Conservation (phyloP, 2,888 invertebrate genomes). For the Holacanthella duospinosa region DNA sequence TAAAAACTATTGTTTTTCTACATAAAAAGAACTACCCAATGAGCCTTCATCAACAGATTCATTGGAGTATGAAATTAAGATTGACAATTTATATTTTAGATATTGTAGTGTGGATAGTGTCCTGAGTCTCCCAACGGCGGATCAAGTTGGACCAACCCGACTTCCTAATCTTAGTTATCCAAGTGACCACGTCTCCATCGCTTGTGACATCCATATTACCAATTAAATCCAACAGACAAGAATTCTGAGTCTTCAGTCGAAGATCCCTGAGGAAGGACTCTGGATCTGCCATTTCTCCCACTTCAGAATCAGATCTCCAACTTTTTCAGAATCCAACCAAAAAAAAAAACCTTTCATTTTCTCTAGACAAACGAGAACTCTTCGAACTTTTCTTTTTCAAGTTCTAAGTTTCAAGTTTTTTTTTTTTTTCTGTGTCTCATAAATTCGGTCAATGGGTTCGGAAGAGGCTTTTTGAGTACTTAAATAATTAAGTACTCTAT, state of each 20-base stretch:
- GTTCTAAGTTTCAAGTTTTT: too few species aligned
- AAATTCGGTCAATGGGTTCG: too few species aligned
- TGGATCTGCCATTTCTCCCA: not conserved
- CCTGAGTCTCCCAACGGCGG: slow-evolving; percentile 52
- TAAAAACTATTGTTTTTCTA: too few species aligned
- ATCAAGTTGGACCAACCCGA: slow-evolving; percentile 55
- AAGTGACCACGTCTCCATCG: slow-evolving; percentile 65
- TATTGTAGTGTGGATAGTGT: slow-evolving; percentile 49
- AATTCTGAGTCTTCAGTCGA: not conserved
- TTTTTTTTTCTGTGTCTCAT: too few species aligned
- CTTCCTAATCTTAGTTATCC: slow-evolving; percentile 60
- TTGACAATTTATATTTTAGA: too few species aligned
- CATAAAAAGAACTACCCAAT: too few species aligned
- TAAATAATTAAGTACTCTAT: too few species aligned
- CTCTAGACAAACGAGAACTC: not conserved
- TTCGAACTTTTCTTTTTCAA: too few species aligned
- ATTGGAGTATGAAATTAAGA: not conserved
- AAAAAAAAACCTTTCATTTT: not conserved
- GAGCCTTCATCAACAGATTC: too few species aligned
- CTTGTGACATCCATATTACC: slow-evolving; percentile 49
- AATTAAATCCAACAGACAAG: not conserved
- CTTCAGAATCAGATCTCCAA: not conserved
- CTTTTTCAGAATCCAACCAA: not conserved
- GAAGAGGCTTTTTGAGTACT: too few species aligned
- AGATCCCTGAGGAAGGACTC: not conserved